Evolutionary conservation across 2,113 vertebrate genomes (phyloP).

Genomic region (Cyprinus carpio): DNA sequence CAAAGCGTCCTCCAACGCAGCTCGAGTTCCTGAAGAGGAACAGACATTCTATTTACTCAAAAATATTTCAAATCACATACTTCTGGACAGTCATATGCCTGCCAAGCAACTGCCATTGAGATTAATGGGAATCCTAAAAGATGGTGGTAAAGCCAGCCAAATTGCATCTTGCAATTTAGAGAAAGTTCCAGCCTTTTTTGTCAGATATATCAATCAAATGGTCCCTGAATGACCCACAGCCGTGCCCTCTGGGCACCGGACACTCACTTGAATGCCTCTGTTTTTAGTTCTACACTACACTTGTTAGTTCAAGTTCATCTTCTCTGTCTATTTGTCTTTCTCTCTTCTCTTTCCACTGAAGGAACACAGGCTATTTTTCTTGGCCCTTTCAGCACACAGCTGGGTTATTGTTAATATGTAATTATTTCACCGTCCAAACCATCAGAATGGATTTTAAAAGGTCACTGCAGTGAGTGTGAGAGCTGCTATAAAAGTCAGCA

Average conservation of each 20-base stretch:
- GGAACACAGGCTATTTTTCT: neutral
- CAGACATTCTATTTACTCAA: neutral
- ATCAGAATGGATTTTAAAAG: constrained; percentile 30
- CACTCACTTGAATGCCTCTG: neutral
- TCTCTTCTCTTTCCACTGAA: constrained; percentile 5
- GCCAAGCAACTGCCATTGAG: constrained; percentile 12
- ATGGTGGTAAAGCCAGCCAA: neutral
- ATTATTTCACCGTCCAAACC: constrained; percentile 16
- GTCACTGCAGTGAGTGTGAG: constrained; percentile 11
- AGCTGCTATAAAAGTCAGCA: neutral
- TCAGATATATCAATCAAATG: constrained; percentile 1
- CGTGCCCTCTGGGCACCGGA: neutral
- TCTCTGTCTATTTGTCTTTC: neutral
- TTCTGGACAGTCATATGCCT: neutral
- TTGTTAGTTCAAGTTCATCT: neutral
- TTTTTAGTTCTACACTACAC: neutral
- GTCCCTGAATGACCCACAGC: neutral
- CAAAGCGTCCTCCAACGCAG: no score
- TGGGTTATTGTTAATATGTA: constrained; percentile 27
- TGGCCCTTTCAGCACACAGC: constrained; percentile 13
- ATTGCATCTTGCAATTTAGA: neutral
- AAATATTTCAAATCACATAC: neutral
- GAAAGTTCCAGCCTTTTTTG: neutral
- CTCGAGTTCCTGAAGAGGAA: no score
- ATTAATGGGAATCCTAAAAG: neutral